A percentile compares a stretch with the other conserved stretches of the same genome.
These are phyloP conservation scores for Spodoptera litura DNA, from an alignment of 1,140 invertebrate genomes.

Conservation along the genomic window DNA sequence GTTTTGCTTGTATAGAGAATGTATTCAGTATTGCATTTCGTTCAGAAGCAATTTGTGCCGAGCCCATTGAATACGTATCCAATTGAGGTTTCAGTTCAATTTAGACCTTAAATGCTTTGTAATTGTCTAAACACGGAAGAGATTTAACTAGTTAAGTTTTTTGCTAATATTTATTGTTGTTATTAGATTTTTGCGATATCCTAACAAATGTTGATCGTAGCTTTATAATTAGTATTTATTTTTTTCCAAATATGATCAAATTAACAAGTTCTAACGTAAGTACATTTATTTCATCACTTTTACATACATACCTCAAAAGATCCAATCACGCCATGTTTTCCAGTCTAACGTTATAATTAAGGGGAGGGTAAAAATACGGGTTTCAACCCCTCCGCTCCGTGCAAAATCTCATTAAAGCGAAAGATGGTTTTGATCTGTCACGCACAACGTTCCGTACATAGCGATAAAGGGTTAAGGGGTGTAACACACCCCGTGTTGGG, in stretches of 20 bases:
- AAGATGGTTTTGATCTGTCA: slow-evolving; percentile 48
- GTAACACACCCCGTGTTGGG: slow-evolving; percentile 43
- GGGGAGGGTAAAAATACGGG: slow-evolving; percentile 7
- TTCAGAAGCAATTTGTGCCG: slow-evolving; percentile 37
- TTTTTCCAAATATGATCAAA: too few relatives aligned
- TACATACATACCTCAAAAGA: not conserved
- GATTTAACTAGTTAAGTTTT: not conserved
- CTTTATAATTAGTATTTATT: too few relatives aligned
- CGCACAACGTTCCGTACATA: slow-evolving; percentile 39
- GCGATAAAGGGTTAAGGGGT: slow-evolving; percentile 54
- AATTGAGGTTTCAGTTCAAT: slow-evolving; percentile 39
- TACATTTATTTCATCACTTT: too few relatives aligned
- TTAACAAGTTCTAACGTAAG: too few relatives aligned
- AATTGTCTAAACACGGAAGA: slow-evolving; percentile 5
- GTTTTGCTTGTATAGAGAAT: slow-evolving; percentile 2
- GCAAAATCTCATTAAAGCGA: slow-evolving; percentile 42
- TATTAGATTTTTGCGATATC: too few relatives aligned
- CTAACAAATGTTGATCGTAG: too few relatives aligned
- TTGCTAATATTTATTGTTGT: too few relatives aligned
- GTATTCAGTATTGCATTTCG: not conserved
- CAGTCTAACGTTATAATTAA: slow-evolving; percentile 21
- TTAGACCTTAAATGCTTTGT: slow-evolving; percentile 24
- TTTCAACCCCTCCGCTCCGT: slow-evolving; percentile 13
- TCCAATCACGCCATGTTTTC: slow-evolving; percentile 1
- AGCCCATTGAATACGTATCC: slow-evolving; percentile 37